phyloP scores from a whole-genome alignment of 2,888 invertebrate species.

The Dolichomitus sp. region DNA sequence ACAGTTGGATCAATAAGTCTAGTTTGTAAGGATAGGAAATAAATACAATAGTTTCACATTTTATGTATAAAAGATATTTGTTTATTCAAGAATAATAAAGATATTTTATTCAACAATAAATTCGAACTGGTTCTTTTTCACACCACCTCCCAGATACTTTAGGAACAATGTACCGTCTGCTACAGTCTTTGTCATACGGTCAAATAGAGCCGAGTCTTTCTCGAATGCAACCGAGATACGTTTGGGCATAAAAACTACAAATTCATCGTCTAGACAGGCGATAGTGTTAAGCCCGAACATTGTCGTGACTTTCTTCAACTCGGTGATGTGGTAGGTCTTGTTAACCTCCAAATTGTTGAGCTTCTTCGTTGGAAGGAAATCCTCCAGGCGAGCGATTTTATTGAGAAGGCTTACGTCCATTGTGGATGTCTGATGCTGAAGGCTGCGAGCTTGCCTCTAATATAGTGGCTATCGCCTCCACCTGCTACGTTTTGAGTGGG shows the following conservation, averaged over 20 bases:
- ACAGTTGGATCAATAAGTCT: conserved; percentile 53
- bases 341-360: conserved; percentile 16
- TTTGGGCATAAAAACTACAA: conserved; percentile 37
- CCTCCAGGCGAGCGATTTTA: conserved; percentile 45
- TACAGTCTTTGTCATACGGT: not conserved
- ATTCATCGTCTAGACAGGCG: conserved; percentile 1
- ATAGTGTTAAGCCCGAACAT: conserved; percentile 31
- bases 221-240: conserved; percentile 27
- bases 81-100: conserved; percentile 8
- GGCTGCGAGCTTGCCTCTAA: not conserved
- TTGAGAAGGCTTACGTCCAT: conserved; percentile 42
- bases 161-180: conserved; percentile 22
- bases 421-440: not conserved
- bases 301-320: conserved; percentile 33
- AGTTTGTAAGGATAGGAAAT: conserved; percentile 27
- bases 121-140: conserved; percentile 26
- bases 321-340: conserved; percentile 11
- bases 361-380: conserved; percentile 40
- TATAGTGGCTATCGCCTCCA: conserved; percentile 24
- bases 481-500: not conserved
- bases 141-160: conserved; percentile 25
- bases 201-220: not conserved
- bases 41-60: conserved; percentile 12
- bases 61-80: conserved; percentile 10
- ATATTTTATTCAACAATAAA: conserved; percentile 26